phyloP scores from a whole-genome alignment of 2,113 vertebrate genomes.

The Pogonocichla stellata region DNA sequence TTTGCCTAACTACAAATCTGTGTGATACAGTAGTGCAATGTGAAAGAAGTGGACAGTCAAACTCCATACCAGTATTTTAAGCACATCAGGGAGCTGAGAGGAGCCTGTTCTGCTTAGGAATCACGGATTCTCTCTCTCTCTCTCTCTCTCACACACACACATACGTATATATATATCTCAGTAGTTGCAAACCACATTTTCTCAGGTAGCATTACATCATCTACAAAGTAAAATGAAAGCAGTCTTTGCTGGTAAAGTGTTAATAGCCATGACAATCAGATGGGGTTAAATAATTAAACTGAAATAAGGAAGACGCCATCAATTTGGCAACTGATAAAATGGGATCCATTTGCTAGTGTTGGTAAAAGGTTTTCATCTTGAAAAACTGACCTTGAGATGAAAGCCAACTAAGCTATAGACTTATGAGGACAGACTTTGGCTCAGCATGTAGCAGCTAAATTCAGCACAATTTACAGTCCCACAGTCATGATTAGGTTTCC shows the following conservation, averaged over 20 bases:
- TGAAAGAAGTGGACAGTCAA: neutral
- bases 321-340: neutral
- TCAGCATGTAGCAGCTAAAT: neutral
- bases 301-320: neutral
- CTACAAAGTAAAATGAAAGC: neutral
- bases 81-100: neutral
- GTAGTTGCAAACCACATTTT: neutral
- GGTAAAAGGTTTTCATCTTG: neutral
- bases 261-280: neutral
- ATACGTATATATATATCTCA: neutral
- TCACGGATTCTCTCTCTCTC: neutral
- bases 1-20: neutral
- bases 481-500: neutral
- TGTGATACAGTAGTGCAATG: neutral
- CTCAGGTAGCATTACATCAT: neutral
- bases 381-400: neutral
- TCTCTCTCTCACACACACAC: too few species aligned
- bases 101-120: neutral
- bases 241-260: neutral
- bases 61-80: neutral
- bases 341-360: neutral
- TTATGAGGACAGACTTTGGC: neutral
- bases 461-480: neutral
- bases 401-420: neutral
- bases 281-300: slow-evolving; percentile 10